Evolutionary conservation across 2,113 vertebrate genomes (phyloP).

Genomic region (Dicaeum eximium): DNA sequence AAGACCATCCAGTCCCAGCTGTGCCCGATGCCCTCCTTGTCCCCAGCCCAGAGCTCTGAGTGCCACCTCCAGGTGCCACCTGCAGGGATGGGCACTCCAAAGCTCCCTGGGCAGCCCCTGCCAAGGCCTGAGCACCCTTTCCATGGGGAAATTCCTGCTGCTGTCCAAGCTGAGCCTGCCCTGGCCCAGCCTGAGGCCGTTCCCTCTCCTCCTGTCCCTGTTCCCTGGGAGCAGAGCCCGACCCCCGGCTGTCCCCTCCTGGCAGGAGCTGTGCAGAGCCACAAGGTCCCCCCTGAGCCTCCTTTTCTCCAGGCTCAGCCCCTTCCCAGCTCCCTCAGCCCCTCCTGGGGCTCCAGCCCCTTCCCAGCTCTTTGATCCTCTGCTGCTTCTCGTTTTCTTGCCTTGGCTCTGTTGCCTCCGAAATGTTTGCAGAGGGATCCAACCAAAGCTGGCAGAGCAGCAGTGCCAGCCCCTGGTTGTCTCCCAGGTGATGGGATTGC

Average conservation of each 20-base stretch:
- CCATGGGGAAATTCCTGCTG: background rate
- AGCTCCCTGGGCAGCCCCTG: background rate
- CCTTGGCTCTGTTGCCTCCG: background rate
- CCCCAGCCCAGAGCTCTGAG: background rate
- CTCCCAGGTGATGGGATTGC: constrained; percentile 42
- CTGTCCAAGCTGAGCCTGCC: background rate
- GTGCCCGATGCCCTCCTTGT: background rate
- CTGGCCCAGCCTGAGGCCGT: background rate
- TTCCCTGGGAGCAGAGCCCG: background rate
- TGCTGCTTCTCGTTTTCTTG: background rate
- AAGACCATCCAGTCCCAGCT: background rate
- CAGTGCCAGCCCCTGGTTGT: background rate
- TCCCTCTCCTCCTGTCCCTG: background rate
- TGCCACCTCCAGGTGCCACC: background rate
- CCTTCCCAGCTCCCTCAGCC: background rate
- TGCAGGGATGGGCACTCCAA: background rate
- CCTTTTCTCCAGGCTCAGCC: background rate
- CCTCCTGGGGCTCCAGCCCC: background rate
- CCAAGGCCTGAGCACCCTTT: background rate
- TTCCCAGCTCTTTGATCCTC: background rate
- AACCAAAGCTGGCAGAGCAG: background rate
- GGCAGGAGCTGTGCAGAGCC: background rate
- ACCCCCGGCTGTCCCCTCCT: background rate
- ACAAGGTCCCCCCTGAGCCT: background rate
- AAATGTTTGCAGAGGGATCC: background rate